Evolutionary conservation across 2,888 invertebrate genomes (phyloP).

Genomic region (Pristionchus arcanus): DNA sequence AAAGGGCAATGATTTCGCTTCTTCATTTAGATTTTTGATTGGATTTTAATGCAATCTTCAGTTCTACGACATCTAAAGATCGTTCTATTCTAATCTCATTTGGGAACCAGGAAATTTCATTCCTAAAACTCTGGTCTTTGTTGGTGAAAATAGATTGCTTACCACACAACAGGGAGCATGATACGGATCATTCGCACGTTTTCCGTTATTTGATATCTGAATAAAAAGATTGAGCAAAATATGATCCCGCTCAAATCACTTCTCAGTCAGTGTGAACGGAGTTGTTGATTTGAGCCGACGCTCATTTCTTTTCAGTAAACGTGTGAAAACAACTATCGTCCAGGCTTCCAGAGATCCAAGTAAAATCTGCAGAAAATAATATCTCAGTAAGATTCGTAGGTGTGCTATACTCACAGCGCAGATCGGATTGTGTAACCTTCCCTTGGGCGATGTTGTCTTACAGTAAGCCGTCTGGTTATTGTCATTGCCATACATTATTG

Average conservation of each 20-base stretch:
- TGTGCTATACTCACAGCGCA: not conserved
- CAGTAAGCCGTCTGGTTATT: not conserved
- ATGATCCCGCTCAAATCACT: not conserved
- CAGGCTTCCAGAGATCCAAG: not conserved
- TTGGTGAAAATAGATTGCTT: not conserved
- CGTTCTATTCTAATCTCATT: no score
- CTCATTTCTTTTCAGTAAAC: not conserved
- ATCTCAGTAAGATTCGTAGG: not conserved
- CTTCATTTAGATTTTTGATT: no score
- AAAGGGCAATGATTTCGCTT: not conserved
- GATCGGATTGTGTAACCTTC: not conserved
- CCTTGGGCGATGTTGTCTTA: not conserved
- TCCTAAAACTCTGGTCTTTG: not conserved
- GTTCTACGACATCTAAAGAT: no score
- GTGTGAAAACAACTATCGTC: not conserved
- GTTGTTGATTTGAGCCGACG: not conserved
- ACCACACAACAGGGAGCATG: conserved; percentile 1
- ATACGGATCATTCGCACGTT: conserved; percentile 7
- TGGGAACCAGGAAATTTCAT: no score
- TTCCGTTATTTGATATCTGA: not conserved
- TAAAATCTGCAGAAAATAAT: not conserved
- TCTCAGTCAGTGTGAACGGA: not conserved
- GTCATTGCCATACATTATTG: not conserved
- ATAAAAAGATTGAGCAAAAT: not conserved
- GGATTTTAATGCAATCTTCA: no score